Conservation (phyloP, 2,797 vertebrate genomes). For the Catamblyrhynchus diadema region DNA sequence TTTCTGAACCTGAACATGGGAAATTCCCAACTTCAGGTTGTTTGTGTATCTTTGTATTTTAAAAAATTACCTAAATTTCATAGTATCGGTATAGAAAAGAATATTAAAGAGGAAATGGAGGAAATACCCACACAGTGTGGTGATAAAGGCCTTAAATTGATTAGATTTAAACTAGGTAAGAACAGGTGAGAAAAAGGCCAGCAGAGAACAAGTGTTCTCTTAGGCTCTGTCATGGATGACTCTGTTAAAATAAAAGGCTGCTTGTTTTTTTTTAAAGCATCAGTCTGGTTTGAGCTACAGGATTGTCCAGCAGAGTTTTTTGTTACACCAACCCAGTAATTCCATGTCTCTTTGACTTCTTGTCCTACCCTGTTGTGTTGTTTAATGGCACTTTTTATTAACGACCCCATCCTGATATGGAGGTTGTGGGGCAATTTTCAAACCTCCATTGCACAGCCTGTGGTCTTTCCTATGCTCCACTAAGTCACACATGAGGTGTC, state of each 20-base stretch:
- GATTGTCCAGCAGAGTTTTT: background rate
- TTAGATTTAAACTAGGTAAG: background rate
- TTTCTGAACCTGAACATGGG: background rate
- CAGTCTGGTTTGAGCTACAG: background rate
- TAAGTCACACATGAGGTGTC: fast-evolving
- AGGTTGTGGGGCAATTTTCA: background rate
- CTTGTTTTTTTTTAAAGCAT: background rate
- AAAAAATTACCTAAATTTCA: background rate
- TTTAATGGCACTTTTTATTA: background rate
- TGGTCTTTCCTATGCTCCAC: fast-evolving
- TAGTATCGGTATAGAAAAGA: background rate
- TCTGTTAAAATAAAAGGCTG: background rate
- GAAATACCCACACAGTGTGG: background rate
- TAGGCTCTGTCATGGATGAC: background rate
- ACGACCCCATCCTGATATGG: background rate
- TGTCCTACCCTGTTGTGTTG: background rate
- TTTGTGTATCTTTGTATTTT: background rate
- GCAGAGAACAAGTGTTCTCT: background rate
- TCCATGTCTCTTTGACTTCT: background rate
- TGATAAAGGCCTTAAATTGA: background rate
- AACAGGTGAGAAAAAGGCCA: background rate
- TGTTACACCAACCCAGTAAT: background rate
- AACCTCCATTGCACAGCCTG: background rate
- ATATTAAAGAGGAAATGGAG: background rate
- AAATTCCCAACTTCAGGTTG: background rate